Evolutionary conservation across 2,888 invertebrate species (phyloP).

Genomic region (Koerneria pararmatus): DNA sequence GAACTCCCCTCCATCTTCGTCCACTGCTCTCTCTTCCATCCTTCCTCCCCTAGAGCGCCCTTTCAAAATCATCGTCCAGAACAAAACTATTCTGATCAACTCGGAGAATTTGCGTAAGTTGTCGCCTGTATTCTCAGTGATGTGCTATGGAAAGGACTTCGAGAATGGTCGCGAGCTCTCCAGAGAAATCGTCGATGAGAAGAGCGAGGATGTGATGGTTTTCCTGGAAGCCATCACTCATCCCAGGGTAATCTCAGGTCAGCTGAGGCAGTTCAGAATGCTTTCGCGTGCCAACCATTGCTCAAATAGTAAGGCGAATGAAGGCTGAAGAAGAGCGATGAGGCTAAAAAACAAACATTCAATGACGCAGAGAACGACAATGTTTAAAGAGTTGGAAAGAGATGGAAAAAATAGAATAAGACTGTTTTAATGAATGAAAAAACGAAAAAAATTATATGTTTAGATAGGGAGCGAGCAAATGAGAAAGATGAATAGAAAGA

Average conservation of each 20-base stretch:
- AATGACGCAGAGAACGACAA: too few species aligned
- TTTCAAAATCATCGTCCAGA: conserved; percentile 33
- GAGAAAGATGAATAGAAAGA: too few species aligned
- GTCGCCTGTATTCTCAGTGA: conserved; percentile 48
- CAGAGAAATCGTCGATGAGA: conserved; percentile 54
- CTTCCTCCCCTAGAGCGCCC: conserved; percentile 42
- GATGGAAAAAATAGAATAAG: too few species aligned
- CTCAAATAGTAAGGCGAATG: too few species aligned
- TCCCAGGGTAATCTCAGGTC: conserved; percentile 40
- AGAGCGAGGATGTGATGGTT: conserved; percentile 42
- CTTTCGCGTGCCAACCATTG: too few species aligned
- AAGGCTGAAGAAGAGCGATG: too few species aligned
- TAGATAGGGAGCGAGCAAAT: too few species aligned
- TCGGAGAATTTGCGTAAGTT: conserved; percentile 41
- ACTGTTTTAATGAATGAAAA: too few species aligned
- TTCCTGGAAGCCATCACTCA: conserved; percentile 47
- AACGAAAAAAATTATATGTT: too few species aligned
- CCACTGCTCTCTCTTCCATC: conserved; percentile 12
- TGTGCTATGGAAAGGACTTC: conserved; percentile 48
- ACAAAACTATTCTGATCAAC: conserved; percentile 39
- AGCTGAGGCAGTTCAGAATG: conserved; percentile 3
- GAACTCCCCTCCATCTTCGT: too few species aligned
- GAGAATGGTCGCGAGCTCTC: conserved; percentile 47
- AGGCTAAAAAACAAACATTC: too few species aligned
- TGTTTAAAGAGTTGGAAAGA: too few species aligned